phyloP scores from a whole-genome alignment of 2,888 invertebrate species.

The Lycocerus yunnanus region DNA sequence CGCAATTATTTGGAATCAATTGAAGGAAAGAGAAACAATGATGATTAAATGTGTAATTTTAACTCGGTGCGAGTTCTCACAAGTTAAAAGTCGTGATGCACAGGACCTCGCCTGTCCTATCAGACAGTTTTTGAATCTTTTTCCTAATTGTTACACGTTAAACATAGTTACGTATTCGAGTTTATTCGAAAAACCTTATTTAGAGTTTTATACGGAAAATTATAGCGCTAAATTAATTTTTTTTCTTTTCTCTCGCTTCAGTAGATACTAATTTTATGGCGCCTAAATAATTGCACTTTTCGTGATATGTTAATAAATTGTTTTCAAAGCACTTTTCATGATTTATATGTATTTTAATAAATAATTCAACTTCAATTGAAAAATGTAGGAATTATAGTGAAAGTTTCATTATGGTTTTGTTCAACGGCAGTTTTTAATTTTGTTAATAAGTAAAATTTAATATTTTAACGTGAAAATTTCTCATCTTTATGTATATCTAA shows the following conservation, averaged over 20 bases:
- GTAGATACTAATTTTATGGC: not conserved
- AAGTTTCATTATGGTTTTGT: not conserved
- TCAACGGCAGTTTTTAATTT: no score
- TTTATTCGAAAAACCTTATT: not conserved
- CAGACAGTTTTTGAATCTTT: slow-evolving; percentile 24
- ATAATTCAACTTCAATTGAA: not conserved
- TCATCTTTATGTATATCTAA: no score
- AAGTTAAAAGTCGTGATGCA: slow-evolving; percentile 19
- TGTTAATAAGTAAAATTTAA: no score
- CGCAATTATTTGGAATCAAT: not conserved
- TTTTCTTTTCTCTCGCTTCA: not conserved
- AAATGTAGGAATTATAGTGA: not conserved
- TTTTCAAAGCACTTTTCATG: not conserved
- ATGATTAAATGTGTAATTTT: not conserved
- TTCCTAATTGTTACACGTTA: slow-evolving; percentile 22
- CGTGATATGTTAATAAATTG: not conserved
- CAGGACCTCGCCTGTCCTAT: slow-evolving; percentile 29
- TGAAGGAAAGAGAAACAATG: not conserved
- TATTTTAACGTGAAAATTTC: no score
- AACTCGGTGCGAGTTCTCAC: slow-evolving; percentile 4
- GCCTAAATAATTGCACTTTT: not conserved
- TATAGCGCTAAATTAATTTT: slow-evolving; percentile 1
- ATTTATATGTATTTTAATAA: not conserved
- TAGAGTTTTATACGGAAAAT: not conserved
- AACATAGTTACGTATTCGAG: slow-evolving; percentile 9